Percentiles rank a stretch among this genome's conserved stretches.
These are phyloP conservation scores for Percopsis omiscomaycus DNA, from an alignment of 2,797 vertebrate species.

Conservation along the genomic window DNA sequence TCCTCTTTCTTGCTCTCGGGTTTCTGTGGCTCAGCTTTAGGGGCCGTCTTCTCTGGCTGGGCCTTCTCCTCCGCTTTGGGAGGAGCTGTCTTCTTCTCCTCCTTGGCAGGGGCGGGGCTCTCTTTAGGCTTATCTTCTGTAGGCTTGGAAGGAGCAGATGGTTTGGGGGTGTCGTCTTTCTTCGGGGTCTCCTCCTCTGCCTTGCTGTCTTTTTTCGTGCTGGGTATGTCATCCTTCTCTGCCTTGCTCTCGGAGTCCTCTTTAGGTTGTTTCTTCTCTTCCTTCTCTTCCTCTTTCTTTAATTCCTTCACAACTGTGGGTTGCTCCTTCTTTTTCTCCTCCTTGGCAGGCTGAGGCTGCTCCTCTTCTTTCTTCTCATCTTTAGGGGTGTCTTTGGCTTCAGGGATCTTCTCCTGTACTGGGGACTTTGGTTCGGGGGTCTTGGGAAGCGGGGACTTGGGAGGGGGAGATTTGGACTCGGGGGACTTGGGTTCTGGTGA, in stretches of 20 bases:
- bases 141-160: conserved; percentile 55
- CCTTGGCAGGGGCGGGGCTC: conserved; percentile 58
- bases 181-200: conserved; percentile 56
- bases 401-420: conserved; percentile 61
- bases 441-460: conserved; percentile 38
- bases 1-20: conserved; percentile 70
- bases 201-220: conserved; percentile 66
- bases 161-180: conserved; percentile 56
- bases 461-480: conserved; percentile 61
- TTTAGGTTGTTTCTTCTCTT: conserved; percentile 56
- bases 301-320: conserved; percentile 49
- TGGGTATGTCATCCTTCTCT: conserved; percentile 59
- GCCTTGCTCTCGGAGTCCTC: conserved; percentile 62
- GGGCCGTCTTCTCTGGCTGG: conserved; percentile 44
- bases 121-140: conserved; percentile 68
- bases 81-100: conserved; percentile 60
- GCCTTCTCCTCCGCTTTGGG: conserved; percentile 55
- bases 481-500: conserved; percentile 64
- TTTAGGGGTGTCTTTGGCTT: conserved; percentile 62
- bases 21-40: conserved; percentile 58
- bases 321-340: conserved; percentile 68
- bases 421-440: conserved; percentile 68
- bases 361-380: conserved; percentile 59
- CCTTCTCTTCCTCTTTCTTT: conserved; percentile 51
- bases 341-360: conserved; percentile 51